Evolutionary conservation across 2,888 invertebrate species (phyloP).

Genomic region (Cheilosia pagana): DNA sequence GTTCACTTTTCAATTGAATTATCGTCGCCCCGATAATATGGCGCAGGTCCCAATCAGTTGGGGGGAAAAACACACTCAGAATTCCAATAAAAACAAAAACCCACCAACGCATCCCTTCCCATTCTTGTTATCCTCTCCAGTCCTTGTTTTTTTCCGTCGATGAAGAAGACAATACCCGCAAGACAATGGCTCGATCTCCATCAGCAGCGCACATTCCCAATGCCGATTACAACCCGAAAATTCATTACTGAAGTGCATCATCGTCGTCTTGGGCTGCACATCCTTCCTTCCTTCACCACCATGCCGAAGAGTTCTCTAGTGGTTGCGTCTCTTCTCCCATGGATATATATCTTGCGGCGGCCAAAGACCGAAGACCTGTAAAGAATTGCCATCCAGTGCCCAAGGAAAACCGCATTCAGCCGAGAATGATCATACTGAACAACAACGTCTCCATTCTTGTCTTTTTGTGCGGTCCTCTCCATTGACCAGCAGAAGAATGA

Average conservation of each 20-base stretch:
- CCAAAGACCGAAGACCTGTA: conserved; percentile 72
- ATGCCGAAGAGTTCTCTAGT: conserved; percentile 11
- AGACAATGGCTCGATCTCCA: conserved; percentile 69
- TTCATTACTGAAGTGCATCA: conserved; percentile 73
- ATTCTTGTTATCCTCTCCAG: conserved; percentile 6
- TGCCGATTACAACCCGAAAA: conserved; percentile 71
- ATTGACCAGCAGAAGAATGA: conserved; percentile 52
- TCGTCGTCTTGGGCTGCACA: conserved; percentile 42
- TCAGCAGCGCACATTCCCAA: conserved; percentile 51
- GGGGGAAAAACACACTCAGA: not conserved
- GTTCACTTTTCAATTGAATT: conserved; percentile 51
- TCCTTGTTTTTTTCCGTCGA: conserved; percentile 24
- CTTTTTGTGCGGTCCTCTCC: conserved; percentile 68
- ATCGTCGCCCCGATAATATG: conserved; percentile 45
- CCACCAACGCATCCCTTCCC: conserved; percentile 42
- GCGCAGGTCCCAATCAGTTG: conserved; percentile 22
- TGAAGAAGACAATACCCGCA: conserved; percentile 50
- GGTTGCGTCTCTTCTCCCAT: conserved; percentile 27
- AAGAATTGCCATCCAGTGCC: conserved; percentile 62
- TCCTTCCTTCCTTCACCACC: conserved; percentile 30
- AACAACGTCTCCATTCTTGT: conserved; percentile 26
- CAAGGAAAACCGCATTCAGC: conserved; percentile 74
- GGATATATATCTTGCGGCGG: conserved; percentile 26
- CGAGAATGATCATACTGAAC: conserved; percentile 48
- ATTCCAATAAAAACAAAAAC: conserved; percentile 11